phyloP scores from a whole-genome alignment of 2,113 vertebrate species.

The Mionectes macconnelli region DNA sequence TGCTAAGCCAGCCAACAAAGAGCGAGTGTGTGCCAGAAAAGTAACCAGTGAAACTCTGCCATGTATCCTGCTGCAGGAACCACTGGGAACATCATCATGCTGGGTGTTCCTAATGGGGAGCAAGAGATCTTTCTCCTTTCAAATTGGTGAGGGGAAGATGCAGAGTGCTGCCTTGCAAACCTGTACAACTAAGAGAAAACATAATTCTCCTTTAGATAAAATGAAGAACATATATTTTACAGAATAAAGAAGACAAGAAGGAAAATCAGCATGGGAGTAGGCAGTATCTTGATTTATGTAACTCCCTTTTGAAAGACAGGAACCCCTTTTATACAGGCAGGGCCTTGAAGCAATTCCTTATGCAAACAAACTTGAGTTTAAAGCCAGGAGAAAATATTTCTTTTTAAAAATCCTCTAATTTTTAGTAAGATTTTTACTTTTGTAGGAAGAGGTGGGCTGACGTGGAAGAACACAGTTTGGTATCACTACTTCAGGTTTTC shows the following conservation, averaged over 20 bases:
- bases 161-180: neutral
- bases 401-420: neutral
- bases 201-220: neutral
- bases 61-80: neutral
- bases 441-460: neutral
- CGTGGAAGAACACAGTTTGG: neutral
- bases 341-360: neutral
- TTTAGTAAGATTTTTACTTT: neutral
- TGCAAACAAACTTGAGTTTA: neutral
- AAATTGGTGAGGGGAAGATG: neutral
- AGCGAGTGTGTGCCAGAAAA: neutral
- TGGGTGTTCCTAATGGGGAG: slow-evolving; percentile 27
- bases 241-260: neutral
- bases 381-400: neutral
- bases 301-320: neutral
- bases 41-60: neutral
- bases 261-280: neutral
- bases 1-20: slow-evolving; percentile 1
- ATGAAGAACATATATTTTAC: neutral
- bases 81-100: neutral
- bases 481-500: slow-evolving; percentile 62
- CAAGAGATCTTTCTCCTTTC: slow-evolving; percentile 17
- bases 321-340: neutral
- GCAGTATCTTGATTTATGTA: neutral
- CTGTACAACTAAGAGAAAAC: neutral